phyloP scores from a whole-genome alignment of 2,113 vertebrate genomes.

The Labrus mixtus region DNA sequence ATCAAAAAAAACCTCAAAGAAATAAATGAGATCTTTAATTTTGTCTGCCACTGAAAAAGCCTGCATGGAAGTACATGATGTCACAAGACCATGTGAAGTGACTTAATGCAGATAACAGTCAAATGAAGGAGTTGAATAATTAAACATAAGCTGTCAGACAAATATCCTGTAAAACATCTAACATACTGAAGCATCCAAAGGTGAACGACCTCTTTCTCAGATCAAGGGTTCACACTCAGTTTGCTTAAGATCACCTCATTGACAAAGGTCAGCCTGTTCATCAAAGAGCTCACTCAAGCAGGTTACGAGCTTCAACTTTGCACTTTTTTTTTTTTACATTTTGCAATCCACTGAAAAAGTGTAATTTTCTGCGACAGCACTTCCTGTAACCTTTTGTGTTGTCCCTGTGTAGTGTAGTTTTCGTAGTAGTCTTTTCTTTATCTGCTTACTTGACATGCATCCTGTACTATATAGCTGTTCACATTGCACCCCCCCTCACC shows the following conservation, averaged over 20 bases:
- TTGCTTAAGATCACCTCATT: constrained; percentile 1
- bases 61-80: neutral
- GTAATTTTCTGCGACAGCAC: neutral
- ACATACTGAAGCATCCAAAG: neutral
- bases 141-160: neutral
- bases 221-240: neutral
- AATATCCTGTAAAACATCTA: neutral
- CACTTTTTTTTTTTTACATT: constrained; percentile 31
- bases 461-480: neutral
- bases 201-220: too few species aligned
- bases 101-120: constrained; percentile 13
- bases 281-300: neutral
- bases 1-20: constrained; percentile 1
- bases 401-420: too few species aligned
- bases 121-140: neutral
- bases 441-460: constrained; percentile 2
- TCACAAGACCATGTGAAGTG: neutral
- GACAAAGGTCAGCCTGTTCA: neutral
- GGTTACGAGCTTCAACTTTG: constrained; percentile 18
- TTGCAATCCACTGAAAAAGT: constrained; percentile 38
- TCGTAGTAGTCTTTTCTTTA: too few species aligned
- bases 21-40: neutral
- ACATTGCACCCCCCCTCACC: constrained; percentile 5
- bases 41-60: neutral
- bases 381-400: constrained; percentile 12